Evolutionary conservation across 2,888 invertebrate species (phyloP).

Genomic region (Arctia plantaginis): DNA sequence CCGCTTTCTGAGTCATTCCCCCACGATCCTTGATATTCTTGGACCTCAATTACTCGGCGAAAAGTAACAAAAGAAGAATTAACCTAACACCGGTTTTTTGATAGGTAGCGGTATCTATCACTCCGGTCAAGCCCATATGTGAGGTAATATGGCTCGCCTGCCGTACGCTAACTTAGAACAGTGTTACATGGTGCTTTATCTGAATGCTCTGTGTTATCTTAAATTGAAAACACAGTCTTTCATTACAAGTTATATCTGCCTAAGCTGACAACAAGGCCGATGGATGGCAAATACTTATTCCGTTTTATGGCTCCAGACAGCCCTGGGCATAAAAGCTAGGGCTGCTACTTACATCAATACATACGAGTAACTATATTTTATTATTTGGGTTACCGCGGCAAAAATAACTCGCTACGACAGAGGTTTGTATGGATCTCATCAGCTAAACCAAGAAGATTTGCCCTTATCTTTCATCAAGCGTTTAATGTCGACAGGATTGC

Average conservation of each 20-base stretch:
- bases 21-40: neutral
- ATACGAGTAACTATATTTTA: neutral
- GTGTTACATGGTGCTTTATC: neutral
- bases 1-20: neutral
- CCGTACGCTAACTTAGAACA: neutral
- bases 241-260: neutral
- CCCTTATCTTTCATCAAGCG: no score
- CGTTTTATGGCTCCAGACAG: slow-evolving; percentile 40
- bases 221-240: neutral
- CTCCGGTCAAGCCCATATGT: neutral
- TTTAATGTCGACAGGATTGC: no score
- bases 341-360: slow-evolving; percentile 12
- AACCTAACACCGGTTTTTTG: neutral
- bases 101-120: neutral
- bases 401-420: neutral
- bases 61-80: neutral
- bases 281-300: slow-evolving; percentile 37
- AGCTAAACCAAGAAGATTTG: no score
- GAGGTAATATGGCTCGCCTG: neutral
- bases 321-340: slow-evolving; percentile 25
- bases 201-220: neutral
- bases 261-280: slow-evolving; percentile 23
- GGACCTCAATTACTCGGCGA: neutral
- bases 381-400: no score
- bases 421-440: no score